Base-by-base conservation (phyloP, 2,797 vertebrate genomes). In the Triplophysa bombifrons region DNA sequence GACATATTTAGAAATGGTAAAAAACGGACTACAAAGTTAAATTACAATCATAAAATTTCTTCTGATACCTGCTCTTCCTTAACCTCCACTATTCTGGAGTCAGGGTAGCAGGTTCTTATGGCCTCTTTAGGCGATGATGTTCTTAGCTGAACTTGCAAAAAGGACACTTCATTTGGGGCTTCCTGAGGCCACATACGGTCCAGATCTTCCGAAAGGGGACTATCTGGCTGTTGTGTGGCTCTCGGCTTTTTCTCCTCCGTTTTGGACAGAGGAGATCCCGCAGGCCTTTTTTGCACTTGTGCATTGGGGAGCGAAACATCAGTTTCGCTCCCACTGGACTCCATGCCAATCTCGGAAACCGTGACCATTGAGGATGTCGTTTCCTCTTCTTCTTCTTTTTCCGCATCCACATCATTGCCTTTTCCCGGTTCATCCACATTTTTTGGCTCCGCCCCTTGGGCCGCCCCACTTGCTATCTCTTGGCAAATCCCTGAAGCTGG, bases 251-350 rank as follows among this genome's bases (percentile, higher is more conserved):
- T 81, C 38, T 64, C 60, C 17, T n/a, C 41, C 8, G 53, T 11
- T 1, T 56, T 0, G 0, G 1, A 0, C 12, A 75, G n/a, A n/a
- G 81, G 55, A 48, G 75, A 77, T 41, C 58, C 55, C 6, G 50
- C 41, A 4, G 72, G n/a, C 11, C 72, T 72, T 64, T 83, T 83
- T 14, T 50, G 9, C 27, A 66, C 6, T 0, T 76, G 74, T 58
- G 68, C 63, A 46, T 53, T 25, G 0, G 34, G 79, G 17, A 81
- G 46, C 3, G 72, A 27, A 8, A 1, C 1, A 0, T n/a, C 41
- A 0, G 3, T 6, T 6, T 71, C 38, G 44, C 76, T 74, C 30
- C 19, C 55, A 17, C 41, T 50, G 2, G 22, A 4, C 4, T 22
- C 16, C 5, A 22, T 3, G 9, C 34, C 17, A 1, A 17, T 4